A percentile compares a stretch with the other conserved stretches of the same genome.
Conservation (phyloP, 2,888 invertebrate genomes). For the Oscheius sp. region DNA sequence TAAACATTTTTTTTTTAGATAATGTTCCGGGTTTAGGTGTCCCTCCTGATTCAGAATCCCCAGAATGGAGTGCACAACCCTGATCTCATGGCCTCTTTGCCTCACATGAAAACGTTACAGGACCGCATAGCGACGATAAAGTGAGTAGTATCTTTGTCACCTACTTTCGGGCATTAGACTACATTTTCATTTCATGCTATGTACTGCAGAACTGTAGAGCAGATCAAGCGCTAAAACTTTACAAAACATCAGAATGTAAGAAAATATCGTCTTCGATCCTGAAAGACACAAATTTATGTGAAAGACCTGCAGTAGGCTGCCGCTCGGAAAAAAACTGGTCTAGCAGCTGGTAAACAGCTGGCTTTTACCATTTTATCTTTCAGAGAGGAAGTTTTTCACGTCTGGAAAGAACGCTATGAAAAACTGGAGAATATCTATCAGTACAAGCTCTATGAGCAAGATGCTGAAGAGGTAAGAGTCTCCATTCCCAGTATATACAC, state of each 20-base stretch:
- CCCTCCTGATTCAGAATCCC: constrained; percentile 43
- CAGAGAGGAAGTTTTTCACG: constrained; percentile 87
- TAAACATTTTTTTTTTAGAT: not conserved
- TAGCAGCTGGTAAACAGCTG: too few relatives aligned
- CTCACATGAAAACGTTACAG: constrained; percentile 74
- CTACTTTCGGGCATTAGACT: too few relatives aligned
- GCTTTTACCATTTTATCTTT: not conserved
- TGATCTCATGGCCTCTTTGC: constrained; percentile 78
- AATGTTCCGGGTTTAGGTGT: constrained; percentile 40
- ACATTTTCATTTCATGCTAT: not conserved
- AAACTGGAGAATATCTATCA: constrained; percentile 96
- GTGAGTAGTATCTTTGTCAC: constrained; percentile 32
- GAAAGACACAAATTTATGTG: too few relatives aligned
- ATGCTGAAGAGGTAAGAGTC: constrained; percentile 82
- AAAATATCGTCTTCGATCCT: too few relatives aligned
- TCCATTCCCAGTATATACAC: not conserved
- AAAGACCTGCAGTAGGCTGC: not conserved
- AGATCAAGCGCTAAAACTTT: too few relatives aligned
- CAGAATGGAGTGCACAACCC: constrained; percentile 76
- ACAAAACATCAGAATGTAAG: too few relatives aligned
- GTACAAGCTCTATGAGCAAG: constrained; percentile 92
- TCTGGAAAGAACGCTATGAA: constrained; percentile 94
- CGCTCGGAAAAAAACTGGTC: too few relatives aligned
- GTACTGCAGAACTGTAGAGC: too few relatives aligned
- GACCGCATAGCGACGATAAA: constrained; percentile 52